These are phyloP conservation scores for Actinostola sp. DNA, from an alignment of 92 coral and sea anemone species.

Conservation along the genomic window DNA sequence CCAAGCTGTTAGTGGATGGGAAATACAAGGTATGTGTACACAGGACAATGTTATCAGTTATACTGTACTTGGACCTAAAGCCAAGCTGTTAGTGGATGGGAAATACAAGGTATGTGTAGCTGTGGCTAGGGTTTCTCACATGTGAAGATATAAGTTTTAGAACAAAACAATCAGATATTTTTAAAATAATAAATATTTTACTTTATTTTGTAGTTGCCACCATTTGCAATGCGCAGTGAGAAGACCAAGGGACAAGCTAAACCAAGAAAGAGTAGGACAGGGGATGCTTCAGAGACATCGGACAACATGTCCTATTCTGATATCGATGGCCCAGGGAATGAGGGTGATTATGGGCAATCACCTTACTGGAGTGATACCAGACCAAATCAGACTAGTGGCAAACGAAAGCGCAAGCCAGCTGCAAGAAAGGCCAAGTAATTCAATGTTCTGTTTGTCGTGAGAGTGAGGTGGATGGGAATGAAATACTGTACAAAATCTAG, in stretches of 20 bases:
- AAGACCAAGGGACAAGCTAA: conserved; percentile 27
- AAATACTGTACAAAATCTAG: too few species aligned
- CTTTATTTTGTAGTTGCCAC: conserved; percentile 37
- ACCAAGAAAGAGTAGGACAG: conserved; percentile 18
- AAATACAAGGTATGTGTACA: conserved; percentile 81
- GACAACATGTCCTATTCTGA: conserved; percentile 20
- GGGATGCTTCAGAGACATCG: conserved; percentile 14
- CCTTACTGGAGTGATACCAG: conserved; percentile 53
- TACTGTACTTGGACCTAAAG: conserved; percentile 83
- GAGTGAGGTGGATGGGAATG: too few species aligned
- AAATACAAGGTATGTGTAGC: neutral
- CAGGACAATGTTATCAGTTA: conserved; percentile 90
- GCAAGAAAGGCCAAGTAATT: too few species aligned
- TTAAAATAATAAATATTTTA: neutral
- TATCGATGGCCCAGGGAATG: conserved; percentile 32
- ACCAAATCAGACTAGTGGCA: conserved; percentile 10
- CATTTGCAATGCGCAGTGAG: conserved; percentile 54
- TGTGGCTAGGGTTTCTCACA: too few species aligned
- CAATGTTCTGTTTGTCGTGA: too few species aligned
- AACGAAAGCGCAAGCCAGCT: conserved; percentile 60
- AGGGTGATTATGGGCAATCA: conserved; percentile 29
- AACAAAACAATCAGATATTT: neutral
- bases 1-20: conserved; percentile 77
- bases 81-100: conserved; percentile 72
- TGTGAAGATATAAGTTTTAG: too few species aligned